These are phyloP conservation scores for Mylabris phalerata DNA, from an alignment of 1,140 invertebrate genomes.

Conservation along the genomic window DNA sequence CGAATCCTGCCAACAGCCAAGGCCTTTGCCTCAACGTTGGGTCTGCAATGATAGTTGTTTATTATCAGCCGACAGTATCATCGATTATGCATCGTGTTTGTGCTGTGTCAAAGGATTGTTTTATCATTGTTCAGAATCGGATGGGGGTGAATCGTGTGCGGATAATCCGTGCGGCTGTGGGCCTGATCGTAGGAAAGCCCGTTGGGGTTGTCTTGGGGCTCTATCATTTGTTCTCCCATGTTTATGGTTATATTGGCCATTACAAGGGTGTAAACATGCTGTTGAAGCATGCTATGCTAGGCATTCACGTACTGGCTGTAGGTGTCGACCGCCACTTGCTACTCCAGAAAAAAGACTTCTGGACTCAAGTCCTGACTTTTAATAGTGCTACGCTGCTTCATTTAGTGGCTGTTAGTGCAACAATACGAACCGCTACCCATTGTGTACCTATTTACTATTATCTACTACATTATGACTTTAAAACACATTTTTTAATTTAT, in stretches of 20 bases:
- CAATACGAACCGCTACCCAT: constrained; percentile 24
- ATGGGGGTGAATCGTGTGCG: constrained; percentile 60
- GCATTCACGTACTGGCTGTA: constrained; percentile 56
- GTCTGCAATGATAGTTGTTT: constrained; percentile 79
- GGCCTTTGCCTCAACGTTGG: constrained; percentile 79
- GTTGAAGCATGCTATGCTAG: constrained; percentile 76
- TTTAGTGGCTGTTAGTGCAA: neutral
- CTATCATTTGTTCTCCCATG: constrained; percentile 78
- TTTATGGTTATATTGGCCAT: constrained; percentile 86
- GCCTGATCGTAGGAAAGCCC: constrained; percentile 57
- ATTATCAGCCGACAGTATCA: constrained; percentile 75
- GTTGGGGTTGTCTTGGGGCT: constrained; percentile 79
- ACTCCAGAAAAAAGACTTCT: constrained; percentile 52
- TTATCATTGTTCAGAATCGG: constrained; percentile 81
- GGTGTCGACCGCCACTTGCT: constrained; percentile 49
- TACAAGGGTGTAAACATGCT: constrained; percentile 68
- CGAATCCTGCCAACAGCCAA: constrained; percentile 75
- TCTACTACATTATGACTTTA: constrained; percentile 19
- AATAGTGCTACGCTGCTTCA: constrained; percentile 13
- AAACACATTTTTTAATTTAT: constrained; percentile 36
- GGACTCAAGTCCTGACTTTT: constrained; percentile 48
- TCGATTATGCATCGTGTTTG: constrained; percentile 85
- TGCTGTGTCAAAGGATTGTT: constrained; percentile 89
- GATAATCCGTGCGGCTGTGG: constrained; percentile 83
- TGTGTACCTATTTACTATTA: constrained; percentile 28